These are phyloP conservation scores for Marronus borbonicus DNA, from an alignment of 2,888 invertebrate species.

Conservation along the genomic window DNA sequence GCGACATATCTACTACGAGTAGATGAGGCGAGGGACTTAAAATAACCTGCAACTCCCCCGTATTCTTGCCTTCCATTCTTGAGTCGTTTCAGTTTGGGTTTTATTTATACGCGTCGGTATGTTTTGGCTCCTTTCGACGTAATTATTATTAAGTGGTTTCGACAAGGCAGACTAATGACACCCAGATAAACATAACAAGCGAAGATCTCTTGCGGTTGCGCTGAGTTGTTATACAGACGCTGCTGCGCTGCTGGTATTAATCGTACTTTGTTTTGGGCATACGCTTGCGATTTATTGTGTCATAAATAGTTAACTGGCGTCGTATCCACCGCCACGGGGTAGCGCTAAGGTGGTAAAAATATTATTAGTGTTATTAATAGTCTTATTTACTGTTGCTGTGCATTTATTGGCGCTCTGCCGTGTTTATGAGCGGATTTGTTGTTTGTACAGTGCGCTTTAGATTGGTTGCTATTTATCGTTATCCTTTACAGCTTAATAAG, in stretches of 20 bases:
- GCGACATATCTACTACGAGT: constrained; percentile 55
- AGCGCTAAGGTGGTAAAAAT: constrained; percentile 34
- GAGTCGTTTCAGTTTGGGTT: constrained; percentile 23
- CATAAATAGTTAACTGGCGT: constrained; percentile 32
- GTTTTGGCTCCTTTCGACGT: constrained; percentile 21
- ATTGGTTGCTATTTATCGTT: constrained; percentile 12
- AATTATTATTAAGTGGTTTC: constrained; percentile 49
- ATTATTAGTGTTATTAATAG: constrained; percentile 49
- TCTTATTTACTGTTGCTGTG: constrained; percentile 43
- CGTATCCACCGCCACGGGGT: constrained; percentile 1
- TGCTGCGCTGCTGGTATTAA: neutral
- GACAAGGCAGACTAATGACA: constrained; percentile 10
- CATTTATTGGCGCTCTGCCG: constrained; percentile 37
- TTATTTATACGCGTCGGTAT: constrained; percentile 5
- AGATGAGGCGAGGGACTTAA: constrained; percentile 48
- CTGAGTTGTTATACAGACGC: neutral
- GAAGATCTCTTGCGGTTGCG: neutral
- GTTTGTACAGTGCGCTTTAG: neutral
- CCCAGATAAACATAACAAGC: constrained; percentile 9
- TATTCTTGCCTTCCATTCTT: neutral
- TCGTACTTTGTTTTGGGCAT: constrained; percentile 39
- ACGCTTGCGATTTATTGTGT: constrained; percentile 40
- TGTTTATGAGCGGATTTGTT: constrained; percentile 3
- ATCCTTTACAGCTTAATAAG: constrained; percentile 37
- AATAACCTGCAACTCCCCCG: constrained; percentile 53